Percentiles rank a stretch among this genome's conserved stretches.
Conservation (phyloP, 2,888 invertebrate species). For the Pterostichus madidus region DNA sequence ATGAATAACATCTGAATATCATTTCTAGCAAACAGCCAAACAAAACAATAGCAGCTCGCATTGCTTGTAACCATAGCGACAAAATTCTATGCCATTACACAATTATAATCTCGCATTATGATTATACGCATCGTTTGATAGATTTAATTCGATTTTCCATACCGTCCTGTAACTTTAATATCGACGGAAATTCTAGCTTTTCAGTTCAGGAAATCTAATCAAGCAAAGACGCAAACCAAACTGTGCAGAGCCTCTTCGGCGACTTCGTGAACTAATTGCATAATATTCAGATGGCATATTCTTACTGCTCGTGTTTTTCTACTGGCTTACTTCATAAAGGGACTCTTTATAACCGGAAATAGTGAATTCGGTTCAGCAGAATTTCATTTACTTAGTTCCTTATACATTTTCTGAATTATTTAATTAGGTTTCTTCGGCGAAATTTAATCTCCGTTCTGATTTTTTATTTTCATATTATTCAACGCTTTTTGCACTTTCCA, state of each 20-base stretch:
- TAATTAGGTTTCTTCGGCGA: constrained; percentile 3
- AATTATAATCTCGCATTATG: constrained; percentile 29
- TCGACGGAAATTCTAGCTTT: constrained; percentile 34
- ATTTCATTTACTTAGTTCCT: constrained; percentile 14
- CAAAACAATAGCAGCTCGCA: background rate
- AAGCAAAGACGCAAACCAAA: constrained; percentile 24
- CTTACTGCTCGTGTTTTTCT: constrained; percentile 19
- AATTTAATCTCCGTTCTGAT: too few species aligned
- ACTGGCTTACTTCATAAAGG: constrained; percentile 11
- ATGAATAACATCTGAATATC: too few species aligned
- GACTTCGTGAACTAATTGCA: constrained; percentile 35
- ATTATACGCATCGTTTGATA: constrained; percentile 43
- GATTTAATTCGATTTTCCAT: constrained; percentile 19
- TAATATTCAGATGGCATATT: constrained; percentile 25
- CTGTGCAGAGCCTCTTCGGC: constrained; percentile 7
- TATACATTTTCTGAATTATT: background rate
- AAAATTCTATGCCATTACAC: background rate
- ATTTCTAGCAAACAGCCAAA: background rate
- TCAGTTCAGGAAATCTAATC: constrained; percentile 43
- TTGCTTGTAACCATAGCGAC: background rate
- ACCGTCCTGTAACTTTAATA: constrained; percentile 31
- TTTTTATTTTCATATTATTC: too few species aligned
- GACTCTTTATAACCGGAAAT: background rate
- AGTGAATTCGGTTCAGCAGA: background rate
- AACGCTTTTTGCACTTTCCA: too few species aligned